Conservation (phyloP, 1,140 invertebrate genomes). For the Chrysomallon squamiferum region DNA sequence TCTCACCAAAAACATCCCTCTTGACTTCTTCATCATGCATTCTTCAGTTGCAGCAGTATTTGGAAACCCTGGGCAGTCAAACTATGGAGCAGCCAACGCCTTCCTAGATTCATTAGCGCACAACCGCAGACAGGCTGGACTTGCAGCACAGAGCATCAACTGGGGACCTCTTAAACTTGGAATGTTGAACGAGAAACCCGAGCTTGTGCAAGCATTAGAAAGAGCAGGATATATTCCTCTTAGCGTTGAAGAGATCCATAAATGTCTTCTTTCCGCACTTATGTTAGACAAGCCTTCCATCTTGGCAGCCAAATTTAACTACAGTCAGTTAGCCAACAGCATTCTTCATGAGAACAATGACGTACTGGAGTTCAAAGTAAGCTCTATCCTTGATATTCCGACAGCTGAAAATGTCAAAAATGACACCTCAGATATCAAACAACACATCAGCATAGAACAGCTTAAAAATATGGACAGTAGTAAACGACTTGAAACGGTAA, state of each 20-base stretch:
- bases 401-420: too few relatives aligned
- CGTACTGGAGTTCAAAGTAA: too few relatives aligned
- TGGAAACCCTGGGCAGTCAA: slow-evolving; percentile 38
- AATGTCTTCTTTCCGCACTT: slow-evolving; percentile 8
- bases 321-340: too few relatives aligned
- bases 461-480: too few relatives aligned
- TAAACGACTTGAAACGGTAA: too few relatives aligned
- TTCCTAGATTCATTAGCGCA: slow-evolving; percentile 41
- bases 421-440: too few relatives aligned
- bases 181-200: slow-evolving; percentile 17
- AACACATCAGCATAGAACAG: too few relatives aligned
- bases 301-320: slow-evolving; percentile 10
- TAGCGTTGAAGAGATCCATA: slow-evolving; percentile 8
- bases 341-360: too few relatives aligned
- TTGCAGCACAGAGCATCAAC: slow-evolving; percentile 38
- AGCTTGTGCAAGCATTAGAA: slow-evolving; percentile 2
- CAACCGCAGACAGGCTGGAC: slow-evolving; percentile 20
- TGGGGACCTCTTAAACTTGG: slow-evolving; percentile 36
- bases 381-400: too few relatives aligned
- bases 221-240: slow-evolving; percentile 5
- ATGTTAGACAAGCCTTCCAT: slow-evolving; percentile 6
- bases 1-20: slow-evolving; percentile 19
- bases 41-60: slow-evolving; percentile 37
- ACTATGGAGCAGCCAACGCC: slow-evolving; percentile 40
- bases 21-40: slow-evolving; percentile 45